These are phyloP conservation scores for Urophycis tenuis DNA, from an alignment of 2,797 vertebrate species.

Conservation along the genomic window DNA sequence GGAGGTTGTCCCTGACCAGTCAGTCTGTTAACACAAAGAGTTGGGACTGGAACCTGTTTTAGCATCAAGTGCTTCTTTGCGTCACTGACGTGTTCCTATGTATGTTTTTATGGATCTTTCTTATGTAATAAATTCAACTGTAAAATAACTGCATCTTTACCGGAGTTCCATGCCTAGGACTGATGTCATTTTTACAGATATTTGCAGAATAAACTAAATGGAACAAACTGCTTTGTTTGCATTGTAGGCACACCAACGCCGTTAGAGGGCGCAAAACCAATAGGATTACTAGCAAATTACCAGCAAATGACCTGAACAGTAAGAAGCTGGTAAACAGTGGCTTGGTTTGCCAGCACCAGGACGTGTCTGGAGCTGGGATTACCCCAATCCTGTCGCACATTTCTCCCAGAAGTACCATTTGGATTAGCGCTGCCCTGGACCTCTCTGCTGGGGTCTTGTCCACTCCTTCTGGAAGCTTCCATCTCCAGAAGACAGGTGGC, in stretches of 20 bases:
- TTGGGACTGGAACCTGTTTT: conserved; percentile 49
- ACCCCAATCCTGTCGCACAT: no score
- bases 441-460: no score
- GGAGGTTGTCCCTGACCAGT: conserved; percentile 46
- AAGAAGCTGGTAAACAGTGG: not conserved
- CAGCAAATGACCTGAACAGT: not conserved
- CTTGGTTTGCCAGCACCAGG: no score
- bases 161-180: conserved; percentile 61
- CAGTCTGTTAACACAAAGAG: conserved; percentile 29
- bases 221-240: conserved; percentile 36
- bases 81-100: conserved; percentile 43
- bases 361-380: no score
- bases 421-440: no score
- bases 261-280: not conserved
- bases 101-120: conserved; percentile 65
- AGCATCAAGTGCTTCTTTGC: conserved; percentile 65
- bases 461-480: no score
- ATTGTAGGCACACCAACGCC: not conserved
- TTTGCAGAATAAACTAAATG: conserved; percentile 76
- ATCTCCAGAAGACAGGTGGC: no score
- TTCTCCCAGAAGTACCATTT: no score
- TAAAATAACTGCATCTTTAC: conserved; percentile 53
- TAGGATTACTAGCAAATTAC: no score
- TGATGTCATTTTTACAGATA: conserved; percentile 74
- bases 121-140: conserved; percentile 53